Base-by-base conservation (phyloP, 2,113 vertebrate species). In the Urocitellus parryii region DNA sequence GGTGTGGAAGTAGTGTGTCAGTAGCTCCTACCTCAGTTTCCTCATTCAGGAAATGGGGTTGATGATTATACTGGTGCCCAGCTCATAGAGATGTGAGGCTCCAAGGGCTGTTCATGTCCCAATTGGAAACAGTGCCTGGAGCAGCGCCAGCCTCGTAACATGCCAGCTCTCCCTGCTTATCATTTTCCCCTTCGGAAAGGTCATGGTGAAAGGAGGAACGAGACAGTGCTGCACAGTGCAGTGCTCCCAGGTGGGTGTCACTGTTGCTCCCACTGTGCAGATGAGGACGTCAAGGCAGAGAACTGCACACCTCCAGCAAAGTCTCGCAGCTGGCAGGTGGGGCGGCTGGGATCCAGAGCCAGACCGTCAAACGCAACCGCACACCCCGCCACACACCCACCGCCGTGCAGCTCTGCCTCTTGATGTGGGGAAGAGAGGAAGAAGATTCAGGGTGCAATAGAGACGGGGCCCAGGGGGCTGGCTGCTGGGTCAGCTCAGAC, bases 371-470 rank as follows among this genome's bases (percentile, higher is more conserved):
- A 45, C 58, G 39, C 34, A 94, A 81, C 91, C 86, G 27, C 45
- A 73, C 4, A 1, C 56, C 45, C 68, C 3, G 0, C 56, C 48
- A 10, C 48, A 48, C 48, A 51, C n/a, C 53, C 81, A 29, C 77
- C 88, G 48, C 93, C 56, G 81, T 63, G 29, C 1, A 0, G 29
- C n/a, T 72, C 67, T 73, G 81, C 53, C 42, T 27, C 91, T 96
- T 92, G 96, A 96, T 95, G 91, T 96, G 96, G 95, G 91, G 78
- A 91, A 77, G 94, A 79, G 68, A 88, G 81, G 74, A 45, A 65
- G 86, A 37, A 84, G 34, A 76, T 53, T 53, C 22, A 51, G 8
- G 17, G 5, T 2, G 2, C n/a, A 39, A 34, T 39, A 87, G 67
- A 76, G 56, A 53, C 2, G 37, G 63, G 11, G 45, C 8, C 45